These are phyloP conservation scores for Acanthoscelides obtectus DNA, from an alignment of 2,888 invertebrate species.

Conservation along the genomic window DNA sequence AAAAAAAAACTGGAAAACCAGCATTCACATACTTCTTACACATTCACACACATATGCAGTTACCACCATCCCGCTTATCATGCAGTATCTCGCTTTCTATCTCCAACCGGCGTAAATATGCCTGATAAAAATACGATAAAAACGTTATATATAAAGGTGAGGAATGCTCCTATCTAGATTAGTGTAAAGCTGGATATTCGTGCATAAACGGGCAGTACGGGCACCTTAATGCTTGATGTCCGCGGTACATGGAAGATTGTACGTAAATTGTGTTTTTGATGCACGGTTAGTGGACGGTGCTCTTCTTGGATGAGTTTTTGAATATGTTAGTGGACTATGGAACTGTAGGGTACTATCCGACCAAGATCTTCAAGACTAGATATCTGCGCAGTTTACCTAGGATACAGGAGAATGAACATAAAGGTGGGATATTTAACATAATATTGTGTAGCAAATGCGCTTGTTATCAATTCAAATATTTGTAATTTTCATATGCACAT, in stretches of 20 bases:
- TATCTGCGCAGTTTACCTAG: neutral
- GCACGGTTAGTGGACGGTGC: neutral
- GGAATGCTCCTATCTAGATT: slow-evolving; percentile 14
- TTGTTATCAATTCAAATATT: no score
- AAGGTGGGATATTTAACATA: no score
- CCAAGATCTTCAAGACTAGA: slow-evolving; percentile 7
- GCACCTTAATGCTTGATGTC: neutral
- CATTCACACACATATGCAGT: slow-evolving; percentile 5
- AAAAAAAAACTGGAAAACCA: neutral
- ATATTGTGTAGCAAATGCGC: no score
- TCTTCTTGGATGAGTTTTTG: neutral
- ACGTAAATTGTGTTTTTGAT: neutral
- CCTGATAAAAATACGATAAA: slow-evolving; percentile 19
- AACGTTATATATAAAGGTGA: slow-evolving; percentile 23
- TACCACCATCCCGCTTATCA: slow-evolving; percentile 5
- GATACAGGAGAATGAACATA: neutral
- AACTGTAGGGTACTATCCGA: slow-evolving; percentile 3
- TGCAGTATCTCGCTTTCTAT: slow-evolving; percentile 5
- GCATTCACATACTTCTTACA: neutral
- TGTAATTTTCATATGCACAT: no score
- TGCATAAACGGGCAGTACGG: neutral
- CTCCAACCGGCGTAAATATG: slow-evolving; percentile 7
- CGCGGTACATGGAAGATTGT: neutral
- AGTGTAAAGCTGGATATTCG: slow-evolving; percentile 4
- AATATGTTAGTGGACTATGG: slow-evolving; percentile 6